A percentile compares a stretch with the other conserved stretches of the same genome.
phyloP scores from a whole-genome alignment of 2,888 invertebrate species.

The Cephus rjabovi region DNA sequence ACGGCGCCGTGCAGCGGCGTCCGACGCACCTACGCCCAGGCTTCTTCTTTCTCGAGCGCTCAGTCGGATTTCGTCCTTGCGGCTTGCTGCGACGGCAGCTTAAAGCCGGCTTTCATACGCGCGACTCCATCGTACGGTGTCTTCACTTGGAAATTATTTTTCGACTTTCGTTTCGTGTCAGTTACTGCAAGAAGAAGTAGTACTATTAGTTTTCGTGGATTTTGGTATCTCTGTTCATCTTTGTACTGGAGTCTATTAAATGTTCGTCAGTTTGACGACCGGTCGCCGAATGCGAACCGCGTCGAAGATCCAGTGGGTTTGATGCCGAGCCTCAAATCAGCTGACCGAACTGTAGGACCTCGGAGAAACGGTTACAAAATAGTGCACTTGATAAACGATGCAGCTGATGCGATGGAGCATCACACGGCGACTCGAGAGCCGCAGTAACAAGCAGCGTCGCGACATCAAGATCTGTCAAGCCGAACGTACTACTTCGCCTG shows the following conservation, averaged over 20 bases:
- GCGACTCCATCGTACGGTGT: background rate
- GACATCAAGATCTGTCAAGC: constrained; percentile 43
- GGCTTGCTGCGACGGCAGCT: constrained; percentile 12
- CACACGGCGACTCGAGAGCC: constrained; percentile 54
- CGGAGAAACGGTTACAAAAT: background rate
- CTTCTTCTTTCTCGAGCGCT: constrained; percentile 53
- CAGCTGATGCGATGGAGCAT: constrained; percentile 63
- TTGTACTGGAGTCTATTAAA: background rate
- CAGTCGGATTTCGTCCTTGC: constrained; percentile 60
- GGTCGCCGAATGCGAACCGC: constrained; percentile 5
- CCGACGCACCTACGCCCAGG: constrained; percentile 40
- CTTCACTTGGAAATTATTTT: background rate
- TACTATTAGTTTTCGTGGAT: background rate
- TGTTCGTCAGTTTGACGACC: background rate
- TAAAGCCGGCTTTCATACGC: background rate
- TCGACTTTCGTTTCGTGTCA: background rate
- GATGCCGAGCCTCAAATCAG: background rate
- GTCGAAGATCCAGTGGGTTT: background rate
- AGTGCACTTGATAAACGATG: constrained; percentile 38
- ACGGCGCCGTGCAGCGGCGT: constrained; percentile 29
- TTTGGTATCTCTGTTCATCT: background rate
- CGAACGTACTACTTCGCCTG: constrained; percentile 23
- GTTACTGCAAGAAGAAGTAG: background rate
- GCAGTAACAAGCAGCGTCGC: constrained; percentile 45
- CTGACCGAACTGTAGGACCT: background rate